Conservation (phyloP, 2,113 vertebrate species). For the Haliaeetus leucogaster region DNA sequence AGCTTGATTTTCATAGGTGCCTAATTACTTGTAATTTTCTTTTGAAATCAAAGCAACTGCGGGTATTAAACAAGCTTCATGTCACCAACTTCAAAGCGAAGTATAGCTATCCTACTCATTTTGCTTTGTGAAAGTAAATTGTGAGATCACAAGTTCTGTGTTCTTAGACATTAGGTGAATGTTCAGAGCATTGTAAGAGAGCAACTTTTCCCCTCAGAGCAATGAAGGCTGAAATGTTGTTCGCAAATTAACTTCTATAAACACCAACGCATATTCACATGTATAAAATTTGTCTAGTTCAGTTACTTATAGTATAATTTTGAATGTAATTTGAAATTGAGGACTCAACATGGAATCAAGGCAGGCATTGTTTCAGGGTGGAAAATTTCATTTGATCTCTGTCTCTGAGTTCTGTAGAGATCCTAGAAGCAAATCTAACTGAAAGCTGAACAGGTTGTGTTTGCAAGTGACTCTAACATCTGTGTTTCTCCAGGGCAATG, state of each 20-base stretch:
- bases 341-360: neutral
- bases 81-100: slow-evolving; percentile 12
- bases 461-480: slow-evolving; percentile 61
- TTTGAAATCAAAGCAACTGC: neutral
- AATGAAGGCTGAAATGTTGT: neutral
- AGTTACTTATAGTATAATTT: neutral
- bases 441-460: neutral
- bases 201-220: neutral
- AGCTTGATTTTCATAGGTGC: slow-evolving; percentile 19
- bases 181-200: neutral
- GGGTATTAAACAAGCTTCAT: slow-evolving; percentile 1
- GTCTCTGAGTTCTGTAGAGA: neutral
- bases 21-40: slow-evolving; percentile 13
- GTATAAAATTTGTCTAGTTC: neutral
- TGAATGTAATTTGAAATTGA: slow-evolving; percentile 21
- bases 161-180: neutral
- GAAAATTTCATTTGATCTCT: neutral
- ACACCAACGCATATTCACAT: neutral
- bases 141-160: neutral
- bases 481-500: slow-evolving; percentile 80
- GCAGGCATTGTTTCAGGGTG: neutral
- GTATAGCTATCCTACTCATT: neutral
- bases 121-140: slow-evolving; percentile 4
- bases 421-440: neutral
- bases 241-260: neutral